Conservation (phyloP, 2,113 vertebrate species). For the Tragulus kanchil region DNA sequence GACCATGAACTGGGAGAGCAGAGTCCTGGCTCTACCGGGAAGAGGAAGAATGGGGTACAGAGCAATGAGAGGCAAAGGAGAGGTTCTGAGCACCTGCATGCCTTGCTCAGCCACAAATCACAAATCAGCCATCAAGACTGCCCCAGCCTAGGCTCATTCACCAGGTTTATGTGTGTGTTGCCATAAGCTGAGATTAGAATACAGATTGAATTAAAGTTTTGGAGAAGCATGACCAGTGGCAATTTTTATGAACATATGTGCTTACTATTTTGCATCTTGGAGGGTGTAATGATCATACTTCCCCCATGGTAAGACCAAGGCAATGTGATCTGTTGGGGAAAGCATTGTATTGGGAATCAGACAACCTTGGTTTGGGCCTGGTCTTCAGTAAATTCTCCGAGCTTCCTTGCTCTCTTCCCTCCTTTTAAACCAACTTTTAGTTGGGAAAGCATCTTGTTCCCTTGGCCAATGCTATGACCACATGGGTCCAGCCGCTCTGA, state of each 20-base stretch:
- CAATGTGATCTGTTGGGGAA: neutral
- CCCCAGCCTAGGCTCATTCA: accelerated
- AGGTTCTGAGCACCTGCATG: neutral
- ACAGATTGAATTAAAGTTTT: neutral
- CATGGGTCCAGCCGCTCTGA: no score
- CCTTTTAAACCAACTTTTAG: neutral
- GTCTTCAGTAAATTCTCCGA: neutral
- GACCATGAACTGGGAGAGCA: neutral
- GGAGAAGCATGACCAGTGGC: neutral
- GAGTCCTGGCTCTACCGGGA: neutral
- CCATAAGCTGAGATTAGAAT: neutral
- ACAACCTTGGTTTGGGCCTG: neutral
- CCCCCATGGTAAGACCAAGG: neutral
- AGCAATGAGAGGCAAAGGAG: neutral
- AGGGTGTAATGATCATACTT: neutral
- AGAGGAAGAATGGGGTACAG: neutral
- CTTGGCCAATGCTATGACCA: no score
- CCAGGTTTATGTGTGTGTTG: neutral
- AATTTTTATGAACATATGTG: neutral
- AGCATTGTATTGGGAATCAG: neutral
- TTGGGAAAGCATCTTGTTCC: no score
- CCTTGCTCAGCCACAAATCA: neutral
- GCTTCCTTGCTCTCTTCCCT: neutral
- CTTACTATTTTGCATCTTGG: neutral
- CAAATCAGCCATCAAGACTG: neutral